A percentile compares a stretch with the other conserved stretches of the same genome.
Conservation (phyloP, 2,888 invertebrate genomes). For the Megastigmus dorsalis region DNA sequence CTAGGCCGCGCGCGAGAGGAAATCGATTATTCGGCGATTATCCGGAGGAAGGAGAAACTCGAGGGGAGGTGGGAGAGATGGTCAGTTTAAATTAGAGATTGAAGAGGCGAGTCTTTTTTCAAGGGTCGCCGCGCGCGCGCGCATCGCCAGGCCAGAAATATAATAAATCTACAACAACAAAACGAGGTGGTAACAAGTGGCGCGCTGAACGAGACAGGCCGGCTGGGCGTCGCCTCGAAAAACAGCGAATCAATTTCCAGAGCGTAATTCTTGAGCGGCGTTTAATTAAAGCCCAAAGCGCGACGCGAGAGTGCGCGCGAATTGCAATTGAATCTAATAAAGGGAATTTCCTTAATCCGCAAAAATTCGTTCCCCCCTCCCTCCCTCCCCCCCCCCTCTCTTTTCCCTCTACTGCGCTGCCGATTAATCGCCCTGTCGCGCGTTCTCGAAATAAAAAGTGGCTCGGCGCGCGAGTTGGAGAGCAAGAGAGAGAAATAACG, state of each 20-base stretch:
- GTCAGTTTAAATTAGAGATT: conserved; percentile 37
- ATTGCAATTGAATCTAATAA: conserved; percentile 39
- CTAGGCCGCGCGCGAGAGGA: not conserved
- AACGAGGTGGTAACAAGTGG: too few relatives aligned
- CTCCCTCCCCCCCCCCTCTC: not conserved
- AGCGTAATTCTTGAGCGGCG: conserved; percentile 1
- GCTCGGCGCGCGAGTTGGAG: too few relatives aligned
- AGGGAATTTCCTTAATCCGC: conserved; percentile 16
- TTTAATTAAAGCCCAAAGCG: conserved; percentile 36
- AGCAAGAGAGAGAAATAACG: too few relatives aligned
- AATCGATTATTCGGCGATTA: conserved; percentile 48
- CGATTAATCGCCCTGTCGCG: conserved; percentile 20
- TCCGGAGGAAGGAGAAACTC: not conserved
- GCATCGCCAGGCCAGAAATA: not conserved
- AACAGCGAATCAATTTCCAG: conserved; percentile 28
- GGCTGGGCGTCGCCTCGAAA: not conserved
- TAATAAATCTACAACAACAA: conserved; percentile 18
- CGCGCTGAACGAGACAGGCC: too few relatives aligned
- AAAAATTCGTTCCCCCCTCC: conserved; percentile 10
- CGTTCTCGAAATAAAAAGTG: not conserved
- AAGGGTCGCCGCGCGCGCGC: too few relatives aligned
- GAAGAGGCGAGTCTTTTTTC: too few relatives aligned
- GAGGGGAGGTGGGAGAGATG: not conserved
- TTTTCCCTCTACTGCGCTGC: too few relatives aligned
- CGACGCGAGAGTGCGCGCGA: not conserved